Percentiles rank a stretch among this genome's conserved stretches.
These are phyloP conservation scores for Dunckerocampus dactyliophorus DNA, from an alignment of 2,113 vertebrate species.

Conservation along the genomic window DNA sequence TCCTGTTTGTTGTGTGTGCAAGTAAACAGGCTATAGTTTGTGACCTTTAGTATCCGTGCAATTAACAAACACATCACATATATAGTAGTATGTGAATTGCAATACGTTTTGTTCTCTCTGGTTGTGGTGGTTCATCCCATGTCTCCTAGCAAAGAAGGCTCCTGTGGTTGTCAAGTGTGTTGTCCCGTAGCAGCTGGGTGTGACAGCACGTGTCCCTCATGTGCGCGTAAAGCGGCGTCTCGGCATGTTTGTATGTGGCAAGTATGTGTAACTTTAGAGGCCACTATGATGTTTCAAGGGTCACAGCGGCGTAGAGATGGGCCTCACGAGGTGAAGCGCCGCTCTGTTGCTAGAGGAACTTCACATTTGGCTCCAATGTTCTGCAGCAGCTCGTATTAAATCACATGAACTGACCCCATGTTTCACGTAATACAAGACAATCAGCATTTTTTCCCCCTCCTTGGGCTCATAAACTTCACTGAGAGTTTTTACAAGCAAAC, in stretches of 20 bases:
- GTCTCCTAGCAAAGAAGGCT: not conserved
- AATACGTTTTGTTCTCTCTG: too few relatives aligned
- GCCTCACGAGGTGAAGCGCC: not conserved
- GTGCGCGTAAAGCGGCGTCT: not conserved
- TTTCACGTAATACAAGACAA: conserved; percentile 8
- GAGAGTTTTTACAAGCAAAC: not conserved
- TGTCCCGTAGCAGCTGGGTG: too few relatives aligned
- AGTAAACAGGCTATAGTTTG: not conserved
- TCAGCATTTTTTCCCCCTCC: not conserved
- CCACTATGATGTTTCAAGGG: conserved; percentile 25
- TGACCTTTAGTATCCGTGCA: not conserved
- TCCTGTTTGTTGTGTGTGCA: not conserved
- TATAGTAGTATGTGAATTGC: too few relatives aligned
- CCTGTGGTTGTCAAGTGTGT: too few relatives aligned
- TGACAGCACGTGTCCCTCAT: too few relatives aligned
- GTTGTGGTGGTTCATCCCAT: too few relatives aligned
- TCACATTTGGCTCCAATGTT: not conserved
- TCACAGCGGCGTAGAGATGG: conserved; percentile 24
- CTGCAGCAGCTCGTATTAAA: not conserved
- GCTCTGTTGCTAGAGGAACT: not conserved
- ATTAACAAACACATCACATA: not conserved
- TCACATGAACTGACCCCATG: conserved; percentile 1
- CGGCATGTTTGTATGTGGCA: conserved; percentile 4
- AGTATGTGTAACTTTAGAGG: conserved; percentile 15
- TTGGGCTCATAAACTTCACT: not conserved